A percentile compares a stretch with the other conserved stretches of the same genome.
These are phyloP conservation scores for Apodemus sylvaticus DNA, from an alignment of 2,113 vertebrate genomes.

Conservation along the genomic window DNA sequence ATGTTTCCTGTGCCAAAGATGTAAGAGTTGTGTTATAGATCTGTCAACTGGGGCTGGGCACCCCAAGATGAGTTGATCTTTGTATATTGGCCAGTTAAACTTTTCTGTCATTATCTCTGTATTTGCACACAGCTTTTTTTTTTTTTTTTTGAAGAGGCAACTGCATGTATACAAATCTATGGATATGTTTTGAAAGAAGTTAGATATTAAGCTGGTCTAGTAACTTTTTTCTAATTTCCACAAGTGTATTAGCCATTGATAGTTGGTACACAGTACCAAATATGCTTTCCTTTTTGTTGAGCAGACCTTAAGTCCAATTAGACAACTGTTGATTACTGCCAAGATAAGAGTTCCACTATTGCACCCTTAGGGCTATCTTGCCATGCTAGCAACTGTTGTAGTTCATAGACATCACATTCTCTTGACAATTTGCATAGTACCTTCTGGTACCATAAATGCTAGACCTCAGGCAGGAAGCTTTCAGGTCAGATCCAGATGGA, in stretches of 20 bases:
- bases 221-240: neutral
- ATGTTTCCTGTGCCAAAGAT: neutral
- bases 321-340: neutral
- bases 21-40: neutral
- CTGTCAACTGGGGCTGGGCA: neutral
- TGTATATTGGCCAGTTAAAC: neutral
- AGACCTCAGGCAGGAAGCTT: neutral
- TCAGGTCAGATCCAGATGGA: neutral
- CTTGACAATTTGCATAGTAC: neutral
- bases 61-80: neutral
- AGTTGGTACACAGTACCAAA: neutral
- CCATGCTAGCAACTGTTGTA: neutral
- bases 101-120: neutral
- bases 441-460: neutral
- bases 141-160: neutral
- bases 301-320: neutral
- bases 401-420: neutral
- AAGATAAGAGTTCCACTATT: neutral
- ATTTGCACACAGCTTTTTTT: neutral
- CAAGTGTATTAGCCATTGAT: neutral
- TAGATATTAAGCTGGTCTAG: neutral
- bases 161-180: neutral
- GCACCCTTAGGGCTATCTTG: no score
- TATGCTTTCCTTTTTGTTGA: neutral
- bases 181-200: neutral